Percentiles rank a stretch among this genome's conserved stretches.
Conservation (phyloP, 1,140 invertebrate species). For the Drosophila auraria region DNA sequence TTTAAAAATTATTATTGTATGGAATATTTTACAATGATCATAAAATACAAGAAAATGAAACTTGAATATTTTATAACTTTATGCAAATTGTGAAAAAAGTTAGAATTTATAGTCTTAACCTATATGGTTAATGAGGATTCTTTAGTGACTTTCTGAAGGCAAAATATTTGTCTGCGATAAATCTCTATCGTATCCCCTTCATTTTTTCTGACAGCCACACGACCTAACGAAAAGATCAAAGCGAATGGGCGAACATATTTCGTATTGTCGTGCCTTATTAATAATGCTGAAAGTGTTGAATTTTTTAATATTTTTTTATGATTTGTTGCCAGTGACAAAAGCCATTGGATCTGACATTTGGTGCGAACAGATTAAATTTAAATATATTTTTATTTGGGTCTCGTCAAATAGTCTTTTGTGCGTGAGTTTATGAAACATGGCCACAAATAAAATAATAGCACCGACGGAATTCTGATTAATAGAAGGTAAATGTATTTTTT, state of each 20-base stretch:
- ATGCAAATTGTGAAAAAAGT: slow-evolving; percentile 31
- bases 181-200: slow-evolving; percentile 54
- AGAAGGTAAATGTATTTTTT: slow-evolving; percentile 21
- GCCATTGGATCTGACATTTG: slow-evolving; percentile 76
- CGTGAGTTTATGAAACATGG: slow-evolving; percentile 26
- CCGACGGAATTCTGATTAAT: not conserved
- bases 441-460: slow-evolving; percentile 1
- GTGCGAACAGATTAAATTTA: slow-evolving; percentile 76
- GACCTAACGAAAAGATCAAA: slow-evolving; percentile 66
- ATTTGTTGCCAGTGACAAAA: slow-evolving; percentile 75
- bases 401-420: slow-evolving; percentile 8
- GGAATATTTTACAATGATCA: slow-evolving; percentile 28
- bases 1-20: slow-evolving; percentile 21
- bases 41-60: slow-evolving; percentile 32
- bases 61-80: slow-evolving; percentile 34
- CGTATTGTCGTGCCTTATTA: slow-evolving; percentile 70
- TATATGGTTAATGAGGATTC: slow-evolving; percentile 54
- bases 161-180: slow-evolving; percentile 76
- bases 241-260: slow-evolving; percentile 51
- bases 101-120: slow-evolving; percentile 63
- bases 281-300: slow-evolving; percentile 62
- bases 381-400: slow-evolving; percentile 30
- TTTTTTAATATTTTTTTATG: slow-evolving; percentile 60
- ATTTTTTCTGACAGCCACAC: slow-evolving; percentile 68
- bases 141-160: slow-evolving; percentile 60